A percentile compares a stretch with the other conserved stretches of the same genome.
Conservation (phyloP, 2,797 vertebrate genomes). For the Rhinophrynus dorsalis region DNA sequence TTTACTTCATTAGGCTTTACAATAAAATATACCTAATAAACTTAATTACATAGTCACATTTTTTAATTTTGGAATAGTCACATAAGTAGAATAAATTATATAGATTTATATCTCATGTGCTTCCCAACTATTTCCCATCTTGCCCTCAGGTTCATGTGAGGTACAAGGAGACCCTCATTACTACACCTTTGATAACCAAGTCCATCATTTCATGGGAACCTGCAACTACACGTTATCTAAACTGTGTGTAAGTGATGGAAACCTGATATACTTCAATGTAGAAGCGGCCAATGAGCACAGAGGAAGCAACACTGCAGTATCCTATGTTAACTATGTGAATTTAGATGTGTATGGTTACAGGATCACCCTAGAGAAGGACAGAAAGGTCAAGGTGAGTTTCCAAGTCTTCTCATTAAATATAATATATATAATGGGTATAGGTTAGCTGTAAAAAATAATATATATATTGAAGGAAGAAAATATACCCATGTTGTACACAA, state of each 20-base stretch:
- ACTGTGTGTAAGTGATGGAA: slow-evolving; percentile 42
- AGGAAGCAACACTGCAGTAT: slow-evolving; percentile 43
- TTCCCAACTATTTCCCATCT: too few relatives aligned
- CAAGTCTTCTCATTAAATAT: too few relatives aligned
- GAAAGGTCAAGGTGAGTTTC: slow-evolving; percentile 55
- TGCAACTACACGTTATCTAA: slow-evolving; percentile 55
- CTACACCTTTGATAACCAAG: slow-evolving; percentile 56
- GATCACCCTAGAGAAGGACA: slow-evolving; percentile 56
- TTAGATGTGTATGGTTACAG: slow-evolving; percentile 51
- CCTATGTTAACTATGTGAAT: slow-evolving; percentile 54
- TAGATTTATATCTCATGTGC: too few relatives aligned
- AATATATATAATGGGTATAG: too few relatives aligned
- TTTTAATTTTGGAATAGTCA: too few relatives aligned
- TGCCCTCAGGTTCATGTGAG: slow-evolving; percentile 32
- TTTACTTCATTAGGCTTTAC: too few relatives aligned
- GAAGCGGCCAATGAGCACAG: slow-evolving; percentile 54
- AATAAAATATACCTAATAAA: too few relatives aligned
- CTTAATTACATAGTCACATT: too few relatives aligned
- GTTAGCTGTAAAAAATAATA: too few relatives aligned
- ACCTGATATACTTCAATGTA: slow-evolving; percentile 54
- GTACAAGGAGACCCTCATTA: slow-evolving; percentile 56
- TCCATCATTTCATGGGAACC: slow-evolving; percentile 59
- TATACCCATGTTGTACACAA: too few relatives aligned
- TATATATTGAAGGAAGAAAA: too few relatives aligned
- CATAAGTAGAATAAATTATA: too few relatives aligned